phyloP scores from a whole-genome alignment of 23 tunicate species.

The Ascidia mentula region DNA sequence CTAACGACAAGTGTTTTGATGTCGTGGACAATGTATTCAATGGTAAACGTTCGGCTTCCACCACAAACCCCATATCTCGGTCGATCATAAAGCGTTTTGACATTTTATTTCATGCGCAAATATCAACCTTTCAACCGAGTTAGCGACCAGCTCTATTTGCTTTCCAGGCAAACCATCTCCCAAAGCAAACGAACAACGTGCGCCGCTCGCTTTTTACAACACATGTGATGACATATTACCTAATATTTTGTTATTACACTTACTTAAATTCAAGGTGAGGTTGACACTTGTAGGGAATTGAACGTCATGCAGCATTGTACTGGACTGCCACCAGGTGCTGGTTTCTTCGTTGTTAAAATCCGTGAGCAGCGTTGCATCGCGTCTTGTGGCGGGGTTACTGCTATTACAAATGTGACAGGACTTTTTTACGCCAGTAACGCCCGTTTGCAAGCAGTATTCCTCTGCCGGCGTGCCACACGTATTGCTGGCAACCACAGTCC shows the following conservation, averaged over 20 bases:
- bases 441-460: slow-evolving; percentile 90
- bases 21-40: not conserved
- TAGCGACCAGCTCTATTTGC: not conserved
- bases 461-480: slow-evolving; percentile 85
- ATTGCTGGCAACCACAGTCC: slow-evolving; percentile 73
- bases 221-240: not conserved
- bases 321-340: slow-evolving; percentile 95
- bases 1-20: not conserved
- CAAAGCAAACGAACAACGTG: not conserved
- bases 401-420: slow-evolving; percentile 83
- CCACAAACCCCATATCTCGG: not conserved
- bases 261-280: slow-evolving; percentile 78
- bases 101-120: not conserved
- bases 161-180: not conserved
- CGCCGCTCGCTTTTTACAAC: not conserved
- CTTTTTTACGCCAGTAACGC: slow-evolving; percentile 79
- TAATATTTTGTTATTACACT: slow-evolving; percentile 17
- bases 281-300: slow-evolving; percentile 86
- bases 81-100: not conserved
- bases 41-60: not conserved
- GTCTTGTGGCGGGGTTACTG: slow-evolving; percentile 29
- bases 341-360: slow-evolving; percentile 58
- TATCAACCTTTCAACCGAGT: not conserved
- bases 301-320: slow-evolving; percentile 80
- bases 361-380: slow-evolving; percentile 51